Evolutionary conservation across 2,113 vertebrate genomes (phyloP), one percentile per base, ranked within the genome.

Genomic region (Phylloscopus trochiloides): DNA sequence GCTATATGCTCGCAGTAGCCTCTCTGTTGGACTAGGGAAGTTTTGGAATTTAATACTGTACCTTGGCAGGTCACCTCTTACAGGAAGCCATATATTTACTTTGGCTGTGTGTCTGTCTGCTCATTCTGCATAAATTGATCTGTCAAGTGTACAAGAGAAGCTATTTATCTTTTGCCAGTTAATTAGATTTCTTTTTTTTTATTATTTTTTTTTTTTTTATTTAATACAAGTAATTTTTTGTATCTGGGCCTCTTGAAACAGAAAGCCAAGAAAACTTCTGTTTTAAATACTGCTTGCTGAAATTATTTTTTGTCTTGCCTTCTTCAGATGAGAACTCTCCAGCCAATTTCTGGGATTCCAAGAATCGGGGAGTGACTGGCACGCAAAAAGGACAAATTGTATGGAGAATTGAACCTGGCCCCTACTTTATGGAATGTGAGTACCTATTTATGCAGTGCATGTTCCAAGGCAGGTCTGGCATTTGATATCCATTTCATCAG

Each of bases 291-390:
- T 77, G 22, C 25, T 86, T 88, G 43, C 77, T 80, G 36, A 50
- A 16, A 40, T n/a, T 10, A 24, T 26, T 38, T 42, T 82, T 80
- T 91, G 19, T 32, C n/a, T 94, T 88, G 20, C 3, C 75, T 91
- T 77, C 97, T 91, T 52, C 96, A 99, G 99, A 99, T 98, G 99
- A 99, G 97, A 99, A 98, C 94, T 99, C 98, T 96, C 99, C 99
- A 74, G 99, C 99, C 93, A 99, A 99, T 59, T 99, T 99, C 97
- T 99, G 99, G 99, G 99, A 99, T 98, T 99, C 99, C 93, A 99
- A 99, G 97, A 99, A 99, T 91, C 97, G 99, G 88, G 99, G 99
- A 54, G 99, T 99, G 86, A 99, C 99, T 22, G 99, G 99, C 57
- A 99, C 99, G 0, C 99, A 99, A 90, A 99, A 99, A 97, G 99